phyloP scores from a whole-genome alignment of 53 echinoderm and acorn worm species.

The Temnopleurus reevesii region DNA sequence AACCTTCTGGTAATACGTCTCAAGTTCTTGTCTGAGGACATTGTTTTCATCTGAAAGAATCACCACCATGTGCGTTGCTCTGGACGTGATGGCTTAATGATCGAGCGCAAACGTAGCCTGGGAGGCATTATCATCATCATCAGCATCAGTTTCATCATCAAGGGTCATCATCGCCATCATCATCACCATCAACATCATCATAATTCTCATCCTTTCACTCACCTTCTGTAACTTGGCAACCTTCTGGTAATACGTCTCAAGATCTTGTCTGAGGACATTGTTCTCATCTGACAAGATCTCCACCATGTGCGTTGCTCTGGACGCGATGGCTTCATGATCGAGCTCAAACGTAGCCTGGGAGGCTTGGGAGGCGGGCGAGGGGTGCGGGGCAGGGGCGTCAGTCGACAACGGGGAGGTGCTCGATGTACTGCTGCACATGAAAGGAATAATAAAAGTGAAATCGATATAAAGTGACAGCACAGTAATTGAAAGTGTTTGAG shows the following conservation, averaged over 20 bases:
- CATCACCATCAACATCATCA: too few species aligned
- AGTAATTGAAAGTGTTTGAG: too few species aligned
- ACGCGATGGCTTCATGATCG: constrained; percentile 92
- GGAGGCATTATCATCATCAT: too few species aligned
- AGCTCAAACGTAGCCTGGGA: constrained; percentile 67
- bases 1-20: constrained; percentile 81
- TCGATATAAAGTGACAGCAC: too few species aligned
- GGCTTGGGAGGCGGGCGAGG: constrained; percentile 44
- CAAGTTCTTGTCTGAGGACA: constrained; percentile 73
- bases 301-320: constrained; percentile 94
- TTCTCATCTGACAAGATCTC: constrained; percentile 95
- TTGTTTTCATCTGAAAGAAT: constrained; percentile 90
- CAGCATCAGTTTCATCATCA: too few species aligned
- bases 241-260: constrained; percentile 87
- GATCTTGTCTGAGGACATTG: constrained; percentile 77
- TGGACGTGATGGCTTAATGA: constrained; percentile 85
- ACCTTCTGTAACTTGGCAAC: constrained; percentile 98
- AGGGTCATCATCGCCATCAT: too few species aligned
- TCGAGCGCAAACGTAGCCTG: constrained; percentile 75
- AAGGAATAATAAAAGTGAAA: not conserved
- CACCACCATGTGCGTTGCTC: constrained; percentile 97
- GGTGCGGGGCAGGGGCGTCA: constrained; percentile 44
- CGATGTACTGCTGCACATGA: constrained; percentile 47
- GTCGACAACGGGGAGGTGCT: constrained; percentile 49
- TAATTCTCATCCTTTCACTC: too few species aligned